Evolutionary conservation across 2,797 vertebrate species (phyloP).

Genomic region (Rachycentron canadum): DNA sequence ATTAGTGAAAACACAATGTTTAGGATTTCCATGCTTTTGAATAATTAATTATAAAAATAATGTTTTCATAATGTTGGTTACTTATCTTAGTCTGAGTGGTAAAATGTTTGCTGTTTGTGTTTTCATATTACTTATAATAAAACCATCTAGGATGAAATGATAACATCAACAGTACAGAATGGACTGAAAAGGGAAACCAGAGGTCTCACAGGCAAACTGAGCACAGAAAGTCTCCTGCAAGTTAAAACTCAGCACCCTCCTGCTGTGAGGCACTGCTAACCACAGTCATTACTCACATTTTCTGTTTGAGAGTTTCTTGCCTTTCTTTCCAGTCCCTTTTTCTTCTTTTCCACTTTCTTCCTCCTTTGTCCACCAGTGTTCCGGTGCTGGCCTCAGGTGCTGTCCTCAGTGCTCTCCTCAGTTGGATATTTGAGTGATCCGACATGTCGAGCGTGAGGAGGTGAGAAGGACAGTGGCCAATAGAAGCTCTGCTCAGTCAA

Average conservation of each 20-base stretch:
- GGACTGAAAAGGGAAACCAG: background rate
- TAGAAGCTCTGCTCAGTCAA: conserved; percentile 58
- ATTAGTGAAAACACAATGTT: too few relatives aligned
- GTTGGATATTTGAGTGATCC: conserved; percentile 32
- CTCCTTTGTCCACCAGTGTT: conserved; percentile 21
- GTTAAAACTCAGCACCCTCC: background rate
- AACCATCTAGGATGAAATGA: too few relatives aligned
- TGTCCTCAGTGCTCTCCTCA: background rate
- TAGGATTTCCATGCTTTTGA: too few relatives aligned
- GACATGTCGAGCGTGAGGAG: conserved; percentile 43
- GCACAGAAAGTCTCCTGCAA: background rate
- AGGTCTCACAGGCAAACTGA: background rate
- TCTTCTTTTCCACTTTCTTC: conserved; percentile 4
- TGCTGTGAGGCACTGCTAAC: background rate
- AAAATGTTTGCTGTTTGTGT: background rate
- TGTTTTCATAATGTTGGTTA: too few relatives aligned
- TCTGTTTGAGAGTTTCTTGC: conserved; percentile 1
- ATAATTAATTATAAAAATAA: background rate
- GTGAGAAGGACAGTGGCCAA: conserved; percentile 57
- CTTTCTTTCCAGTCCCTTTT: background rate
- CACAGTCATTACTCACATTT: conserved; percentile 62
- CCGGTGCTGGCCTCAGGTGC: too few relatives aligned
- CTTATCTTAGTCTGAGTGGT: background rate
- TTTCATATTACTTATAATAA: background rate
- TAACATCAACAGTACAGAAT: too few relatives aligned